Percentiles rank a stretch among this genome's conserved stretches.
Conservation (phyloP, 2,888 invertebrate genomes). For the Spisula solida region DNA sequence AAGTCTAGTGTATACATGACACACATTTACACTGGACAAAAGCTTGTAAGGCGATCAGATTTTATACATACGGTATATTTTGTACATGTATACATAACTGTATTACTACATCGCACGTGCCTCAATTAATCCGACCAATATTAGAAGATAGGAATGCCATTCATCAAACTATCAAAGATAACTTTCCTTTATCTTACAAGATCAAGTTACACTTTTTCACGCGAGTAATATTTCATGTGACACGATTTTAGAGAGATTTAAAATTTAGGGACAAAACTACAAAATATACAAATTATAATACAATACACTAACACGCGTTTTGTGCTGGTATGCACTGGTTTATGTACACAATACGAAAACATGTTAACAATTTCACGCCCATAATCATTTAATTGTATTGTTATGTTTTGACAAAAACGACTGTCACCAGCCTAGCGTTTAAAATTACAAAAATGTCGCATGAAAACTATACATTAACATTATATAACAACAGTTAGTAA, state of each 20-base stretch:
- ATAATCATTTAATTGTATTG: background rate
- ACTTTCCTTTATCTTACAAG: background rate
- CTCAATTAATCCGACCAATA: background rate
- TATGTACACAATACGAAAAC: background rate
- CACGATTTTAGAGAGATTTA: background rate
- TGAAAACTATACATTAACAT: background rate
- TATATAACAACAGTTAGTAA: background rate
- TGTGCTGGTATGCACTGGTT: too few species aligned
- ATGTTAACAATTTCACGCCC: background rate
- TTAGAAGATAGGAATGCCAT: background rate
- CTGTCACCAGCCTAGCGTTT: background rate
- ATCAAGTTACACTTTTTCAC: background rate
- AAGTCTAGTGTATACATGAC: too few species aligned
- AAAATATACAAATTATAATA: too few species aligned
- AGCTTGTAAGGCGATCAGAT: too few species aligned
- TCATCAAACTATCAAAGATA: background rate
- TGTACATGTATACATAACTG: too few species aligned
- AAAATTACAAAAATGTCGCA: slow-evolving; percentile 3
- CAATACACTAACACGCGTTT: too few species aligned
- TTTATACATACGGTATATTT: too few species aligned
- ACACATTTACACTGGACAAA: too few species aligned
- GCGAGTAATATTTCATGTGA: background rate
- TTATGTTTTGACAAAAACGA: background rate
- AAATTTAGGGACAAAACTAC: background rate
- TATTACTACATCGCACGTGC: too few species aligned